These are phyloP conservation scores for Monodelphis domestica DNA, from an alignment of 2,797 vertebrate genomes.

Conservation along the genomic window DNA sequence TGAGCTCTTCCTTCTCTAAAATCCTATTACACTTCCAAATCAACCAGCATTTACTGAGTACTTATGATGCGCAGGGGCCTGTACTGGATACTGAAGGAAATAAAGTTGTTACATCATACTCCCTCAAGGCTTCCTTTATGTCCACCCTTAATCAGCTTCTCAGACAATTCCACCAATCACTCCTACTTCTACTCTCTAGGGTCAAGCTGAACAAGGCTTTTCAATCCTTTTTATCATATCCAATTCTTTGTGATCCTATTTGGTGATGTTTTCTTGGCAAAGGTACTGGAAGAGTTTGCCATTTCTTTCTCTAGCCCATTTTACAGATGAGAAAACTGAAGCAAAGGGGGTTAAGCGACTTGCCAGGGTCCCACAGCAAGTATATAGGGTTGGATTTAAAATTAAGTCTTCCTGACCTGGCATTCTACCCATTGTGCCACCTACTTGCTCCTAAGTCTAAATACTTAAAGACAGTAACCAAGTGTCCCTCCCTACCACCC, in stretches of 20 bases:
- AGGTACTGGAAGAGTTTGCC: no score
- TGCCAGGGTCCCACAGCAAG: neutral
- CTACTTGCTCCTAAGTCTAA: neutral
- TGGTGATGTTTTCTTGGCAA: no score
- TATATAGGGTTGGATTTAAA: neutral
- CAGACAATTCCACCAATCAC: neutral
- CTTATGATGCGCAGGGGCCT: neutral
- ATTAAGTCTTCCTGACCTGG: neutral
- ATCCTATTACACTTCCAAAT: conserved; percentile 47
- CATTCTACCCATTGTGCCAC: neutral
- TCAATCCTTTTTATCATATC: neutral
- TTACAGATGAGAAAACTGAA: neutral
- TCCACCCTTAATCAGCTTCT: neutral
- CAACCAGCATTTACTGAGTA: neutral
- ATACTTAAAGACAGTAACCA: neutral
- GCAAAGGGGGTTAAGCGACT: no score
- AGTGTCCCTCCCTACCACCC: neutral
- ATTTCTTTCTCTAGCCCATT: no score
- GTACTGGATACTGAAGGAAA: neutral
- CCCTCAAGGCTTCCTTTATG: neutral
- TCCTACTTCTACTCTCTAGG: neutral
- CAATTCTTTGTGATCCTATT: no score
- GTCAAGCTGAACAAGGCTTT: neutral
- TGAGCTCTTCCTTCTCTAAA: conserved; percentile 18
- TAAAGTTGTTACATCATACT: neutral